Percentiles rank a stretch among this genome's conserved stretches.
Evolutionary conservation across 2,113 vertebrate species (phyloP).

Genomic region (Speoplatyrhinus poulsoni): DNA sequence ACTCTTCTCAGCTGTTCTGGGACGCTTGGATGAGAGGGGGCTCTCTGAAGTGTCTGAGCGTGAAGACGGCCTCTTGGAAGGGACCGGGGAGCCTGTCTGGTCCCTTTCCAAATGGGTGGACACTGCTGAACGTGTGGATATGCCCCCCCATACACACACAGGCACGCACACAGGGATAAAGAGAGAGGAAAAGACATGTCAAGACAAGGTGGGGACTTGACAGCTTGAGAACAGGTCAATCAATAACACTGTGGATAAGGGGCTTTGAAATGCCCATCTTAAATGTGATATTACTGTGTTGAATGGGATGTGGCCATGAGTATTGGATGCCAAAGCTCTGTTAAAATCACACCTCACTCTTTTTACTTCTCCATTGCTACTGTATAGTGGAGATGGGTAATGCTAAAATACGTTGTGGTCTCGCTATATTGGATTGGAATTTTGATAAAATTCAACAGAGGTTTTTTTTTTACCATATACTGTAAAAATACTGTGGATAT

Average conservation of each 20-base stretch:
- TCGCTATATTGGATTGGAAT: too few species aligned
- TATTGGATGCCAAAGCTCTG: slow-evolving; percentile 33
- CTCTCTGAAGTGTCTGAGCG: slow-evolving; percentile 83
- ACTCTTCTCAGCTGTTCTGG: slow-evolving; percentile 88
- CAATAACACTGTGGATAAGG: slow-evolving; percentile 59
- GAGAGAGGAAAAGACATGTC: slow-evolving; percentile 46
- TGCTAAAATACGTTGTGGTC: too few species aligned
- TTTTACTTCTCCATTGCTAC: slow-evolving; percentile 23
- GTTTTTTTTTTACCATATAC: neutral
- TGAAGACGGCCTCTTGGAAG: slow-evolving; percentile 85
- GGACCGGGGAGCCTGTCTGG: slow-evolving; percentile 82
- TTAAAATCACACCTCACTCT: slow-evolving; percentile 25
- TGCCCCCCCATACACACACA: slow-evolving; percentile 27
- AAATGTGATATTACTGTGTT: slow-evolving; percentile 59
- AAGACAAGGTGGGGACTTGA: slow-evolving; percentile 49
- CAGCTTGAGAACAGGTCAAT: slow-evolving; percentile 54
- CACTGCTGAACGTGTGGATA: slow-evolving; percentile 65
- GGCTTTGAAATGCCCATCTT: slow-evolving; percentile 54
- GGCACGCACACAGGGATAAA: slow-evolving; percentile 37
- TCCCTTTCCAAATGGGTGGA: slow-evolving; percentile 86
- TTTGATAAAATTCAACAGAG: too few species aligned
- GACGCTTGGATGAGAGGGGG: slow-evolving; percentile 86
- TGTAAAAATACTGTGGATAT: too few species aligned
- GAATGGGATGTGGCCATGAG: slow-evolving; percentile 46
- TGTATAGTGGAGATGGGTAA: too few species aligned